These are phyloP conservation scores for Conus ventricosus DNA, from an alignment of 1,140 invertebrate species.

Conservation along the genomic window DNA sequence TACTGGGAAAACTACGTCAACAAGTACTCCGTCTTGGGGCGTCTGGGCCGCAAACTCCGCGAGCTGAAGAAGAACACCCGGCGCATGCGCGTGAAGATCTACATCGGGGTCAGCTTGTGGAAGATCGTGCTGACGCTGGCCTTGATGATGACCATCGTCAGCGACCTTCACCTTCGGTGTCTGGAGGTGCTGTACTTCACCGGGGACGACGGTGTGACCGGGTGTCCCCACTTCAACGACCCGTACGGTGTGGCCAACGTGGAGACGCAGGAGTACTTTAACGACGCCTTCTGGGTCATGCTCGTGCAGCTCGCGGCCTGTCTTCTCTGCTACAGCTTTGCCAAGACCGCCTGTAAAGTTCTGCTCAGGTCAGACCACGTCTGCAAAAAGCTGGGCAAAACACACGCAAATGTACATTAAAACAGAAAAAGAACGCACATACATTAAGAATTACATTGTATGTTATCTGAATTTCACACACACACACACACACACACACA, in stretches of 20 bases:
- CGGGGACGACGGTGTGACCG: conserved; percentile 46
- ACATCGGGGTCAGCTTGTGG: conserved; percentile 66
- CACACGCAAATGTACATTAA: too few species aligned
- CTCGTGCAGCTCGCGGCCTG: conserved; percentile 64
- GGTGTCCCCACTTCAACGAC: conserved; percentile 58
- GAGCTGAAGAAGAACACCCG: conserved; percentile 63
- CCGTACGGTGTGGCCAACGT: conserved; percentile 52
- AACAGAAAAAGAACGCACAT: not conserved
- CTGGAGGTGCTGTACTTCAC: conserved; percentile 58
- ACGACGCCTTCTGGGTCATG: conserved; percentile 61
- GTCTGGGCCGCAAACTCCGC: conserved; percentile 54
- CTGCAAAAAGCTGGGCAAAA: not conserved
- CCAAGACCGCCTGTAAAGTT: conserved; percentile 70
- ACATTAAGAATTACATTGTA: not conserved
- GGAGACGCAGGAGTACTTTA: conserved; percentile 46
- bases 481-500: not conserved
- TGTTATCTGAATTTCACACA: not conserved
- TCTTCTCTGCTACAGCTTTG: conserved; percentile 69
- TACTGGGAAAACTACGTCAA: conserved; percentile 74
- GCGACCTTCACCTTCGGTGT: conserved; percentile 52
- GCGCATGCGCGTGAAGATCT: conserved; percentile 65
- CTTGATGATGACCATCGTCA: conserved; percentile 60
- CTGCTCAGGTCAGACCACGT: conserved; percentile 57
- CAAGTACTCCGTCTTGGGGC: conserved; percentile 58
- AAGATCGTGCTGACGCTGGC: conserved; percentile 66